Percentiles rank a stretch among this genome's conserved stretches.
These are phyloP conservation scores for Antheraea assamensis DNA, from an alignment of 2,888 invertebrate genomes.

Conservation along the genomic window DNA sequence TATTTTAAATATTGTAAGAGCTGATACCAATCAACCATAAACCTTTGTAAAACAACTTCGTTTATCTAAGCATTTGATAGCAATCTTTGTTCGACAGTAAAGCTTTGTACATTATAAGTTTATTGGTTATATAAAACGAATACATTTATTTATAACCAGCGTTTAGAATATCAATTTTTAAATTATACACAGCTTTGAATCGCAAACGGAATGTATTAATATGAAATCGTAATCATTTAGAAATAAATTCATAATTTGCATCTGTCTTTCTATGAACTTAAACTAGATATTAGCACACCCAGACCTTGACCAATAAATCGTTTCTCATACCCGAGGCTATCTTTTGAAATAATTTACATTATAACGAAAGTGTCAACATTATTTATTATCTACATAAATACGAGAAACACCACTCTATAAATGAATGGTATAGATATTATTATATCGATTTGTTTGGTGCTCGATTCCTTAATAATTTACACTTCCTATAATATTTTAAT, in stretches of 20 bases:
- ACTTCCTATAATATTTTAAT: no score
- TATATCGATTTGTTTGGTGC: no score
- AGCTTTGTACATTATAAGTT: not conserved
- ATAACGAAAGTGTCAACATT: conserved; percentile 1
- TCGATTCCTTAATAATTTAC: no score
- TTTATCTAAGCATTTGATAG: not conserved
- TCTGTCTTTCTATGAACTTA: conserved; percentile 3
- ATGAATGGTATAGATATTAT: no score
- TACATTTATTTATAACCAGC: not conserved
- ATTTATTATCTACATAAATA: not conserved
- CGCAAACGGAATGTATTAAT: not conserved
- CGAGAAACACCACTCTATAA: no score
- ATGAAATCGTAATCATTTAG: not conserved
- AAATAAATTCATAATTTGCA: conserved; percentile 18
- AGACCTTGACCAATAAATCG: conserved; percentile 30
- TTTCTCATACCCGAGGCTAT: conserved; percentile 33
- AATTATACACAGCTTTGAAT: not conserved
- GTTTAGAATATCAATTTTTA: not conserved
- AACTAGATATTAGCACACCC: conserved; percentile 20
- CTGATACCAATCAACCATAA: not conserved
- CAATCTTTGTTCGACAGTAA: not conserved
- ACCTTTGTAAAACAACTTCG: not conserved
- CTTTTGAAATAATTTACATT: conserved; percentile 30
- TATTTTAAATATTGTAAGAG: not conserved
- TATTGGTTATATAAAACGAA: not conserved